These are phyloP conservation scores for Drosophila miranda DNA, from an alignment of 1,140 invertebrate species.

Conservation along the genomic window DNA sequence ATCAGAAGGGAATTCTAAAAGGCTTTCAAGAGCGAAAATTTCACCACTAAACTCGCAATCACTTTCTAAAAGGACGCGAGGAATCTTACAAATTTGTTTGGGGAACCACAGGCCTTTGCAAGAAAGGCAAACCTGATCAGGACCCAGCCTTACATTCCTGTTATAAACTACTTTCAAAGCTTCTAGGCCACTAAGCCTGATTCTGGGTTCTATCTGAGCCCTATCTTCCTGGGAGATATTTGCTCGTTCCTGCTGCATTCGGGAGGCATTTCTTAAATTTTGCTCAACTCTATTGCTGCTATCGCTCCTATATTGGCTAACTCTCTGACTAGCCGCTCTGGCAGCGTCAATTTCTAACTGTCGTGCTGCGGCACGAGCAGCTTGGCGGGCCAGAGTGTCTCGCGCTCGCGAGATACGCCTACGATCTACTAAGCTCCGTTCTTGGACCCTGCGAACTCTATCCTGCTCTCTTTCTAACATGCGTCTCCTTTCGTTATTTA, in stretches of 20 bases:
- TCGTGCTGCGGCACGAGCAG: no score
- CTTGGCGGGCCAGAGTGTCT: no score
- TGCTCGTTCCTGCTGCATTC: not conserved
- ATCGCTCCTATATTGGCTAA: not conserved
- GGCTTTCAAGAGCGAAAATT: no score
- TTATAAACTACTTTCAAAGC: not conserved
- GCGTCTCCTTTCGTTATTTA: not conserved
- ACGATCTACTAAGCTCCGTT: not conserved
- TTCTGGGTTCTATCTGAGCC: not conserved
- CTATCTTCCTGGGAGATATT: constrained; percentile 2
- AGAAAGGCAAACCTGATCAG: not conserved
- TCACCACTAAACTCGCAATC: no score
- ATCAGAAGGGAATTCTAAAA: no score
- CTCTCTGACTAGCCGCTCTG: not conserved
- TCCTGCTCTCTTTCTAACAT: not conserved
- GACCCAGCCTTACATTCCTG: not conserved
- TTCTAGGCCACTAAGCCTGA: not conserved
- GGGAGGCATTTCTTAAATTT: not conserved
- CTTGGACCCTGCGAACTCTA: not conserved
- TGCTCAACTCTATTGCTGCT: not conserved
- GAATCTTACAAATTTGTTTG: no score
- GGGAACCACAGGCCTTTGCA: no score
- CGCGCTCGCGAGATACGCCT: not conserved
- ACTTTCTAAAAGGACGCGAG: no score
- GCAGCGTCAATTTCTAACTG: no score